Evolutionary conservation across 1,140 invertebrate genomes (phyloP).

Genomic region (Zaprionus ornatus): DNA sequence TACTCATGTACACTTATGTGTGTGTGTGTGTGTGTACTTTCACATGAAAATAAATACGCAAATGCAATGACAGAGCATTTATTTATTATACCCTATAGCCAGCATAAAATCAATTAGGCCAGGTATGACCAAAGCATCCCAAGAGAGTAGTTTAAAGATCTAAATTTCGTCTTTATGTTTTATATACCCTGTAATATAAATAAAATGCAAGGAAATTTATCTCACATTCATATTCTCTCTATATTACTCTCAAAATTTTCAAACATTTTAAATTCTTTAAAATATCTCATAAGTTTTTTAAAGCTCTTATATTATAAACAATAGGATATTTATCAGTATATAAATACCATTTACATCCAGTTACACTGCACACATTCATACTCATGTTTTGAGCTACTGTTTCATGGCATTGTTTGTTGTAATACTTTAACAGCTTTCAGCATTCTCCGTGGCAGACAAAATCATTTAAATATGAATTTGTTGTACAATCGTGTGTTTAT

Average conservation of each 20-base stretch:
- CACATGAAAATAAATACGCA: slow-evolving; percentile 5
- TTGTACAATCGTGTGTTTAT: slow-evolving; percentile 31
- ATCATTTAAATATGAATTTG: slow-evolving; percentile 46
- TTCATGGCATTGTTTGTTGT: slow-evolving; percentile 8
- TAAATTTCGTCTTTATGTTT: background rate
- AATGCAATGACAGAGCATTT: slow-evolving; percentile 8
- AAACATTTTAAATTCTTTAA: too few species aligned
- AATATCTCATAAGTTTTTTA: too few species aligned
- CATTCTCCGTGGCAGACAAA: slow-evolving; percentile 16
- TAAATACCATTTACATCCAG: background rate
- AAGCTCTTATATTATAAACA: too few species aligned
- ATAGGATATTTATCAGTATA: background rate
- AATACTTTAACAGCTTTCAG: slow-evolving; percentile 47
- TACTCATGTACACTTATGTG: background rate
- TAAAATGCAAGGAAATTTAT: background rate
- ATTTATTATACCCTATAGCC: slow-evolving; percentile 2
- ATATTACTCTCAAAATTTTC: too few species aligned
- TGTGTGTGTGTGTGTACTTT: background rate
- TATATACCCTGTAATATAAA: background rate
- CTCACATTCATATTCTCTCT: too few species aligned
- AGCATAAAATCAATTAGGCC: background rate
- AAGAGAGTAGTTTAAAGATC: background rate
- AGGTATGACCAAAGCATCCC: background rate
- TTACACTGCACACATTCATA: background rate
- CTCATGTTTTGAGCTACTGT: slow-evolving; percentile 19